Evolutionary conservation across 2,113 vertebrate genomes (phyloP).

Genomic region (Oostethus manadensis): DNA sequence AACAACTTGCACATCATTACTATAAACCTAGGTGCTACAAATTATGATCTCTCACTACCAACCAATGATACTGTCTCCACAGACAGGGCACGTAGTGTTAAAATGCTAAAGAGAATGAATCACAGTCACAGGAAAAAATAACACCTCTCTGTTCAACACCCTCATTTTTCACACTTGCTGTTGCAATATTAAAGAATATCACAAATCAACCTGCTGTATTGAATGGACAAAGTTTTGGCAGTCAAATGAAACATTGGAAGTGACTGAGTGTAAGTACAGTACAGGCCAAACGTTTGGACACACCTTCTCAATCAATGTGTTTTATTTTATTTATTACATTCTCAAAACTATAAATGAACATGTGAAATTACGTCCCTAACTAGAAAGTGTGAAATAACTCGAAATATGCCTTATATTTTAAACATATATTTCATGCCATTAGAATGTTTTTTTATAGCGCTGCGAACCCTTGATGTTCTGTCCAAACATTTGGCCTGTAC

Average conservation of each 20-base stretch:
- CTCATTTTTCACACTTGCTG: conserved; percentile 58
- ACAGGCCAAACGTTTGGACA: no score
- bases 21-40: conserved; percentile 41
- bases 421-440: no score
- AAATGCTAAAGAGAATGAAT: conserved; percentile 44
- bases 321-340: no score
- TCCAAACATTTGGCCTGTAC: no score
- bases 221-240: conserved; percentile 4
- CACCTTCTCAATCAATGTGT: no score
- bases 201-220: conserved; percentile 30
- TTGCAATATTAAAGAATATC: conserved; percentile 32
- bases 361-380: no score
- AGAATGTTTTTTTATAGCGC: no score
- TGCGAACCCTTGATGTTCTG: no score
- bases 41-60: conserved; percentile 29
- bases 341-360: no score
- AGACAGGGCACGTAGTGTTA: conserved; percentile 13
- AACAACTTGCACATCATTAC: conserved; percentile 20
- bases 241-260: conserved; percentile 7
- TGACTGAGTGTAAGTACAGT: neutral
- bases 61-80: conserved; percentile 24
- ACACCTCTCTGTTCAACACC: conserved; percentile 56
- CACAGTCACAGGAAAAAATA: conserved; percentile 39
- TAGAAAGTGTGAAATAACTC: no score
- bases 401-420: no score